These are phyloP conservation scores for Ochotona princeps DNA, from an alignment of 2,113 vertebrate species.

Conservation along the genomic window DNA sequence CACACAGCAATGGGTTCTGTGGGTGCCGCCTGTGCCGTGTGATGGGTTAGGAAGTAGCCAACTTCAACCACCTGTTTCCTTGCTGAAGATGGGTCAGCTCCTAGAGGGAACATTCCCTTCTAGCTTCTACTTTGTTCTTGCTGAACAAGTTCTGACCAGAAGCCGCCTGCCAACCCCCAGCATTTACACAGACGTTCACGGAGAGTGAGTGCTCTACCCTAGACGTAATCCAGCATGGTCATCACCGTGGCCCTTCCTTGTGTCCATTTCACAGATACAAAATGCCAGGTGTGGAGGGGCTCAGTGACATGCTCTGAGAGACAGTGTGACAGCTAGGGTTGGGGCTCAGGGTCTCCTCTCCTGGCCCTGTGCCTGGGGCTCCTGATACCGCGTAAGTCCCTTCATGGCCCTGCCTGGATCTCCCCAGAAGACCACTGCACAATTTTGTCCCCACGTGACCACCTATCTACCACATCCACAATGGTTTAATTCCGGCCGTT, in stretches of 20 bases:
- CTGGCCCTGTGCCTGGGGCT: neutral
- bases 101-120: neutral
- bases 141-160: neutral
- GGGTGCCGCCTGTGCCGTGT: neutral
- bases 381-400: neutral
- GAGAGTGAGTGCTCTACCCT: neutral
- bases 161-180: neutral
- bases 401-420: neutral
- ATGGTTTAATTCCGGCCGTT: conserved; percentile 45
- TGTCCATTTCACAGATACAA: neutral
- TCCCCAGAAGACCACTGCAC: neutral
- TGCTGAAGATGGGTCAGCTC: neutral
- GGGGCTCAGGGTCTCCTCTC: neutral
- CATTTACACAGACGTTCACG: neutral
- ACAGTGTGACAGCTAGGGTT: neutral
- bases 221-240: neutral
- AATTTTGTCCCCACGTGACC: neutral
- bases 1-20: neutral
- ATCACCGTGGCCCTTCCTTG: neutral
- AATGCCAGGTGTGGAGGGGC: neutral
- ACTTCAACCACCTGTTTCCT: neutral
- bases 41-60: neutral
- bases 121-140: neutral
- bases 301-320: neutral
- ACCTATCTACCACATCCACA: neutral